Base-by-base conservation (phyloP, 2,888 invertebrate genomes). In the Melanostoma mellinum region DNA sequence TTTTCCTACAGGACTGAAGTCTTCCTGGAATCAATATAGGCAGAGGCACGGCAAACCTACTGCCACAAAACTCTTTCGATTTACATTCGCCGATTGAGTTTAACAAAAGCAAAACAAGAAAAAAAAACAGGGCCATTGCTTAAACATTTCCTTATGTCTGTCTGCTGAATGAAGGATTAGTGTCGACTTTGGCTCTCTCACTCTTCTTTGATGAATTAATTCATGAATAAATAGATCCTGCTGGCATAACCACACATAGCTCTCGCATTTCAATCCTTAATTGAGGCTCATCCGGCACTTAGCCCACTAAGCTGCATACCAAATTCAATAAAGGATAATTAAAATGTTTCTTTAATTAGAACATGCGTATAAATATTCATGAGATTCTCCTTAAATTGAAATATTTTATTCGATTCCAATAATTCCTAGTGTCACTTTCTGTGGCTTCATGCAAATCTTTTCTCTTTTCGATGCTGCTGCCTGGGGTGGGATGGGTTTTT, bases 321-420 rank as follows among this genome's bases (percentile, higher is more conserved):
- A 76, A 81, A 81, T 73, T 48, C 35, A 65, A 63, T 55, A 42
- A 56, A 72, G 60, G 56, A 76, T 72, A 52, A 76, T 76, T 72
- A 48, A 71, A 76, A 67, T 71, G 76, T 67, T 53, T 73, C 74
- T 69, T 65, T 65, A 71, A 75, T 75, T 76, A 80, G 65, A 53
- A 67, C 76, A 72, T 72, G 60, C 32, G 58, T 38, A 76, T 76
- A 20, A 76, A 76, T 81, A 77, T 81, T 81, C 77, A 77, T 81
- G 67, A 81, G 53, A 33, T 77, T 53, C 65, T 61, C 32, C 48
- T 76, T 42, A 81, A 68, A 69, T 80, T 71, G 75, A 69, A 75
- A 72, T 77, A 42, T 65, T 52, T 77, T 48, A 48, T 76, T 60
- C 75, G 63, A 80, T 65, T 65, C 61, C 67, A 71, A 76, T 76